These are phyloP conservation scores for Lycaena phlaeas DNA, from an alignment of 2,888 invertebrate genomes.

Conservation along the genomic window DNA sequence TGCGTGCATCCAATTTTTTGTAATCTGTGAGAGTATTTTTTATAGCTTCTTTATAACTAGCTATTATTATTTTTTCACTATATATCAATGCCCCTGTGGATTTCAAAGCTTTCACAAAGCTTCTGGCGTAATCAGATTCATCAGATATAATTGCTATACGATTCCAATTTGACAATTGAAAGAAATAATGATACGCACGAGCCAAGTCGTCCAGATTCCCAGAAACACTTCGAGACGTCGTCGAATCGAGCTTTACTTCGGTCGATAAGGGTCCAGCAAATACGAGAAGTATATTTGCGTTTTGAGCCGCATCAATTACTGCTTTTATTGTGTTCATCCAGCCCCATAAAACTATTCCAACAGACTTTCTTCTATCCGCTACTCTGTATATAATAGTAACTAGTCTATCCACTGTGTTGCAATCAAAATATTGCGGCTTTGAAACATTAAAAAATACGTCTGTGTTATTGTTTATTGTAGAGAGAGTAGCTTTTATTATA, in stretches of 20 bases:
- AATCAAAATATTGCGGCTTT: not conserved
- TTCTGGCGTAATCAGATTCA: constrained; percentile 17
- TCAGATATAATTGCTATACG: constrained; percentile 84
- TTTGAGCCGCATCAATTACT: not conserved
- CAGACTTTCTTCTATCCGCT: no score
- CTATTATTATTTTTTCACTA: constrained; percentile 9
- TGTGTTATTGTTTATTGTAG: no score
- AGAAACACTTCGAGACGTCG: constrained; percentile 16
- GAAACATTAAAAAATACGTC: no score
- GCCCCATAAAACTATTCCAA: not conserved
- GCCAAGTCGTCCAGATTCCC: constrained; percentile 20
- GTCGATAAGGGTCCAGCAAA: constrained; percentile 20
- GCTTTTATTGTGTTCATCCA: not conserved
- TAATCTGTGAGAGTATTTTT: constrained; percentile 17
- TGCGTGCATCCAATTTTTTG: constrained; percentile 66
- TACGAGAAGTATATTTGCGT: not conserved
- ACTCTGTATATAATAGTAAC: no score
- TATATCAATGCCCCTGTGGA: not conserved
- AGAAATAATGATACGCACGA: constrained; percentile 19
- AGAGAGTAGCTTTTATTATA: no score
- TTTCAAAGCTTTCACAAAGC: constrained; percentile 13
- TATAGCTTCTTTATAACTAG: constrained; percentile 8
- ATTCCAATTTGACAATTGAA: constrained; percentile 68
- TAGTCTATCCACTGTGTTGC: not conserved
- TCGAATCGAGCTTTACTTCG: constrained; percentile 13